Evolutionary conservation across 2,888 invertebrate genomes (phyloP).

Genomic region (Homarus gammarus): DNA sequence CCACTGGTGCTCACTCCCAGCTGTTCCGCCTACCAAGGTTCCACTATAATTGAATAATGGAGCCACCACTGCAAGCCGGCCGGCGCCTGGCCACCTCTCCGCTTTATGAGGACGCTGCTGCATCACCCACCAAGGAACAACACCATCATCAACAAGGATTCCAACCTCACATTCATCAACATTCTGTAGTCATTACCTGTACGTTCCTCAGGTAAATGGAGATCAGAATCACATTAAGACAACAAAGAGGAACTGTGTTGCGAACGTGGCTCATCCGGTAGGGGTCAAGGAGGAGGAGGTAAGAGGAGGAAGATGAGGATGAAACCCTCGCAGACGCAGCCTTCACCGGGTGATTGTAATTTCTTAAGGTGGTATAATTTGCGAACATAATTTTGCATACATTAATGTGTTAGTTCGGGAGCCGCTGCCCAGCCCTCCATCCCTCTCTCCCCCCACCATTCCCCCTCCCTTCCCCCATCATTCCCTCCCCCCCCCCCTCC

Average conservation of each 20-base stretch:
- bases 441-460: too few relatives aligned
- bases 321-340: neutral
- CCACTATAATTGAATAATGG: conserved; percentile 59
- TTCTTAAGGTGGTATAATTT: conserved; percentile 55
- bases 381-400: conserved; percentile 53
- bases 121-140: too few relatives aligned
- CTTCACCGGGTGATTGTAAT: conserved; percentile 32
- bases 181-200: too few relatives aligned
- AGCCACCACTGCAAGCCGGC: neutral
- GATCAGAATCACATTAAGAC: neutral
- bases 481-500: too few relatives aligned
- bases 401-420: conserved; percentile 49
- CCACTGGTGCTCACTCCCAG: neutral
- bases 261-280: neutral
- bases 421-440: neutral
- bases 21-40: conserved; percentile 45
- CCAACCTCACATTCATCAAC: too few relatives aligned
- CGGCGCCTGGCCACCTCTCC: neutral
- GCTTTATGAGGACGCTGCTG: too few relatives aligned
- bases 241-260: too few relatives aligned
- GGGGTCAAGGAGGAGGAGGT: neutral
- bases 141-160: too few relatives aligned
- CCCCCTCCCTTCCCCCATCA: too few relatives aligned
- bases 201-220: too few relatives aligned
- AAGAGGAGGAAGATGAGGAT: too few relatives aligned